Evolutionary conservation across 2,113 vertebrate species (phyloP).

Genomic region (Myotis davidii): DNA sequence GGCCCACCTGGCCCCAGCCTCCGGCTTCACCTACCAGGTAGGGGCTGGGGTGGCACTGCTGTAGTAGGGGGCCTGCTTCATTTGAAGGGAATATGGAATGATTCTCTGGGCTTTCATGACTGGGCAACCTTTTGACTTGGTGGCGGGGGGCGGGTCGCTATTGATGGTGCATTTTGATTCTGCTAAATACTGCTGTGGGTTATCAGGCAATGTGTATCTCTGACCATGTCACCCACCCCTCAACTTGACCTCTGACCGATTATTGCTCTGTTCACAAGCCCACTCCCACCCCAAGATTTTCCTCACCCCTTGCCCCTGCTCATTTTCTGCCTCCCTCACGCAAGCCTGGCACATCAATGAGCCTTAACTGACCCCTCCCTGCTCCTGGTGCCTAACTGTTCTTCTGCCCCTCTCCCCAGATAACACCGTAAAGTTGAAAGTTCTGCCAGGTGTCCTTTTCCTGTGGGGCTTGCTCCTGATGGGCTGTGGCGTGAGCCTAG

Average conservation of each 20-base stretch:
- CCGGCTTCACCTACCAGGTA: constrained; percentile 74
- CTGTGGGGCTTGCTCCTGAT: constrained; percentile 40
- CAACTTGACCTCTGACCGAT: not conserved
- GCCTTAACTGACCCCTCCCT: not conserved
- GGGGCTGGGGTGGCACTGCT: not conserved
- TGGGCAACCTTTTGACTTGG: not conserved
- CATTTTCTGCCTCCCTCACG: not conserved
- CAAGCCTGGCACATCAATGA: rapidly evolving
- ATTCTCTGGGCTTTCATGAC: not conserved
- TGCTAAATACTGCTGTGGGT: not conserved
- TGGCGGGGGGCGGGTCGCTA: not conserved
- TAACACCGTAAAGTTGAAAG: constrained; percentile 36
- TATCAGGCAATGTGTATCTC: not conserved
- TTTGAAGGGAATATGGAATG: not conserved
- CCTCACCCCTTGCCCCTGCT: not conserved
- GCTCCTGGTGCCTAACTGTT: not conserved
- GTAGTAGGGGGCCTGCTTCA: not conserved
- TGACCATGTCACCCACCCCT: not conserved
- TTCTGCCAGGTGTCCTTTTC: constrained; percentile 34
- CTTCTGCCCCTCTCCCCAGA: not conserved
- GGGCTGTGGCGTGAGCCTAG: constrained; percentile 25
- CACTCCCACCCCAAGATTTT: not conserved
- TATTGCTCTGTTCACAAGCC: not conserved
- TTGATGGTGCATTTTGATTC: not conserved
- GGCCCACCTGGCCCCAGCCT: constrained; percentile 68